Base-by-base conservation (phyloP, 2,888 invertebrate genomes). In the Pyralis farinalis region DNA sequence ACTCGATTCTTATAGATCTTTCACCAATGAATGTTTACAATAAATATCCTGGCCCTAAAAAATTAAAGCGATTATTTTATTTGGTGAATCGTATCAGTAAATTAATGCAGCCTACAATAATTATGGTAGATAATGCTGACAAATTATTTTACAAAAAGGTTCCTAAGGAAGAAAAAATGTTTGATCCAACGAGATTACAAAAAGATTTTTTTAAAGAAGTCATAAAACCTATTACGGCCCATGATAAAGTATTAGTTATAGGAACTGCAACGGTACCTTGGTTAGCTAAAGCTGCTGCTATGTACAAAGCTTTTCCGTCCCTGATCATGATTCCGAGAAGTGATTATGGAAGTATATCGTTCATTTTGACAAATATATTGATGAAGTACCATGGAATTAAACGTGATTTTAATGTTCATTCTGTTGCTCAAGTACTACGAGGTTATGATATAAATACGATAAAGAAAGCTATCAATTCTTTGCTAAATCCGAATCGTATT, bases 1-100 rank as follows among this genome's bases (percentile, higher is more conserved):
- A 93, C 36, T 93, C 95, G 3, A 92, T 94, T 30, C 71, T 96
- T 8, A 93, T 96, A 64, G 95, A 96, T 60, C 75, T 96, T 8
- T 93, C 94, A 0, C 93, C 95, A 0, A 77, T 90, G 32, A 92
- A 92, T 51, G 81, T 95, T 4, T 92, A 90, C 9, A 91, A 92
- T 34, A 93, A 94, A 74, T 96, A 94, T 68, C 88, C 91, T 1
- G 93, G 93, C 0, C 91, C 92, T 49, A 92, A 92, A 61, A 93
- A 93, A 1, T 76, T 93, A 41, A 92, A 92, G 56, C 92, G 90
- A 72, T 85, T 96, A 54, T 88, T 94, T 45, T 90, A 91, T 46
- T 88, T 92, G 12, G 81, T 96, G 0, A 90, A 90, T 34, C 95
- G 92, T 88, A 92, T 93, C 57, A 90, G 92, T 12, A 84, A 86